A percentile compares a stretch with the other conserved stretches of the same genome.
Conservation (phyloP, 2,888 invertebrate genomes). For the Adela reaumurella region DNA sequence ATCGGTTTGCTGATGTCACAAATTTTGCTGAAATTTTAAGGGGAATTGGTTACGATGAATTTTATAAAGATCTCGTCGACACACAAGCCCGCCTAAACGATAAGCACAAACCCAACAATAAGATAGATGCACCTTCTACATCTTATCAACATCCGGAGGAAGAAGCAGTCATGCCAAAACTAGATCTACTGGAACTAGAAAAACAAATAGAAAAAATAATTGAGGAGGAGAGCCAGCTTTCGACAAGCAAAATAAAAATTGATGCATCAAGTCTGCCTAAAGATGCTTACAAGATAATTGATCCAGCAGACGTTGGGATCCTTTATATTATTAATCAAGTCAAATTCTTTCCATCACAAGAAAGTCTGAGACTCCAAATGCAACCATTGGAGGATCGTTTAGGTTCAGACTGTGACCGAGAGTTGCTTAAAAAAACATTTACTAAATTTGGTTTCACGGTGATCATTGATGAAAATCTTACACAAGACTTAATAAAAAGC, state of each 20-base stretch:
- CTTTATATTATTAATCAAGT: constrained; percentile 45
- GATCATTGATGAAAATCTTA: constrained; percentile 25
- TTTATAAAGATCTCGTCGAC: background rate
- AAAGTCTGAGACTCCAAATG: constrained; percentile 23
- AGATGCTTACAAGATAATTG: constrained; percentile 30
- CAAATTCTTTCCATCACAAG: constrained; percentile 32
- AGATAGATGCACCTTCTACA: no score
- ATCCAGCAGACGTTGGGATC: constrained; percentile 30
- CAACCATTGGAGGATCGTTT: constrained; percentile 21
- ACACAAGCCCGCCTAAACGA: background rate
- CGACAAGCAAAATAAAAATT: constrained; percentile 21
- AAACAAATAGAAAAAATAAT: constrained; percentile 17
- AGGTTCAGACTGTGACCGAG: constrained; percentile 32
- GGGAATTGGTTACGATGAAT: background rate
- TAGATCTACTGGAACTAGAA: background rate
- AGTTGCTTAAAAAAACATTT: constrained; percentile 29
- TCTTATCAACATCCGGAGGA: no score
- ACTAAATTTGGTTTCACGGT: constrained; percentile 31
- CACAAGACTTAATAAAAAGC: constrained; percentile 25
- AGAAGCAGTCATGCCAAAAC: no score
- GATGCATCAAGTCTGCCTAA: constrained; percentile 21
- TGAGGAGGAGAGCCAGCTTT: constrained; percentile 19
- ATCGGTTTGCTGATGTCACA: background rate
- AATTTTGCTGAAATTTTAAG: background rate
- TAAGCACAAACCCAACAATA: constrained; percentile 10